phyloP scores from a whole-genome alignment of 1,140 invertebrate species.

The Drosophila elegans region DNA sequence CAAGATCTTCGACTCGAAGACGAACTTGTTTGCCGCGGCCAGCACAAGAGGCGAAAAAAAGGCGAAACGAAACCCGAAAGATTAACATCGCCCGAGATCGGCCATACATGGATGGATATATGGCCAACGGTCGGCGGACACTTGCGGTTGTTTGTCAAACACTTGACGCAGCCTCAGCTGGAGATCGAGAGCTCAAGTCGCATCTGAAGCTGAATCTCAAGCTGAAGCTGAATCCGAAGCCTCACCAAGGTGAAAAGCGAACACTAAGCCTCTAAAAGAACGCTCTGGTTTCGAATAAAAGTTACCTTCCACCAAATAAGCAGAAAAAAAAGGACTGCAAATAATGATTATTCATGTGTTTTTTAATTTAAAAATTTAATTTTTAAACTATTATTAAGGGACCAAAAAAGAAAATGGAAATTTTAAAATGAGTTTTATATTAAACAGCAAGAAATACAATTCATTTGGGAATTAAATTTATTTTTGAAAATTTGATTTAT shows the following conservation, averaged over 20 bases:
- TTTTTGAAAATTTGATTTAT: no score
- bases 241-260: constrained; percentile 64
- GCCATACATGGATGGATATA: constrained; percentile 24
- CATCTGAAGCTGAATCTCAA: constrained; percentile 8
- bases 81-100: constrained; percentile 62
- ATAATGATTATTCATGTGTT: no score
- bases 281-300: constrained; percentile 13
- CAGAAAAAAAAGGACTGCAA: no score
- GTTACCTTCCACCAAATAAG: background rate
- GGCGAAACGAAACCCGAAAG: constrained; percentile 54
- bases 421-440: no score
- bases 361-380: no score
- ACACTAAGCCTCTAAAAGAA: constrained; percentile 23
- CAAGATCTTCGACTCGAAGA: constrained; percentile 26
- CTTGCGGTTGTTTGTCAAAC: constrained; percentile 69
- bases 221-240: constrained; percentile 6
- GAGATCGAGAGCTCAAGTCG: constrained; percentile 20
- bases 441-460: no score
- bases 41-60: constrained; percentile 17
- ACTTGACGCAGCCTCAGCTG: constrained; percentile 58
- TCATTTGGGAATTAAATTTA: no score
- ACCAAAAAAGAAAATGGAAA: no score
- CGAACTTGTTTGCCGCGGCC: constrained; percentile 50
- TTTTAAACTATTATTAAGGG: no score
- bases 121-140: constrained; percentile 42